Conservation (phyloP, 2,113 vertebrate species). For the Bombycilla garrulus region DNA sequence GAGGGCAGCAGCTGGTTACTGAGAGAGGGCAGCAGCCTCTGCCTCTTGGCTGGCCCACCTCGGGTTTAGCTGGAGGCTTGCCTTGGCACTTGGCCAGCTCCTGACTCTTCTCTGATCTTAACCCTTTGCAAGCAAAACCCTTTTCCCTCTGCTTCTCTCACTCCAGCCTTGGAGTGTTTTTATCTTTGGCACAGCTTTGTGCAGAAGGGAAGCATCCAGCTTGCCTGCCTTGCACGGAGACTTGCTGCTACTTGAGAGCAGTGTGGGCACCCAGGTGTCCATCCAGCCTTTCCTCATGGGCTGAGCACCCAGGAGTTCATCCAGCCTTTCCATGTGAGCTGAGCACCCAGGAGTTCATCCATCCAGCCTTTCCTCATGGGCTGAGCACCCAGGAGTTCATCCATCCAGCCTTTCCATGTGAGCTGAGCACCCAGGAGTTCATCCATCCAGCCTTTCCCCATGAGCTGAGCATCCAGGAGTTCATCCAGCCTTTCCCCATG, state of each 20-base stretch:
- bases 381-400: neutral
- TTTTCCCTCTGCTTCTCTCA: neutral
- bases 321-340: neutral
- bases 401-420: neutral
- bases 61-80: neutral
- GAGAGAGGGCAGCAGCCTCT: constrained; percentile 15
- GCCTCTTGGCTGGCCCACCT: constrained; percentile 32
- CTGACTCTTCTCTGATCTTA: neutral
- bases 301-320: neutral
- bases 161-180: neutral
- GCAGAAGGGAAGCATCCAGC: neutral
- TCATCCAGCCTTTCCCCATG: neutral
- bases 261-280: accelerated
- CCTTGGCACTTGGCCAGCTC: neutral
- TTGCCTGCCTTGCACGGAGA: accelerated
- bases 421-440: neutral
- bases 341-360: neutral
- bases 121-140: neutral
- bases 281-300: neutral
- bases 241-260: neutral
- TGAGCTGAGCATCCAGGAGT: neutral
- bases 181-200: neutral
- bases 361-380: neutral
- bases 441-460: neutral
- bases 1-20: constrained; percentile 22